Evolutionary conservation across 2,113 vertebrate species (phyloP).

Genomic region (Dermatemys mawii): DNA sequence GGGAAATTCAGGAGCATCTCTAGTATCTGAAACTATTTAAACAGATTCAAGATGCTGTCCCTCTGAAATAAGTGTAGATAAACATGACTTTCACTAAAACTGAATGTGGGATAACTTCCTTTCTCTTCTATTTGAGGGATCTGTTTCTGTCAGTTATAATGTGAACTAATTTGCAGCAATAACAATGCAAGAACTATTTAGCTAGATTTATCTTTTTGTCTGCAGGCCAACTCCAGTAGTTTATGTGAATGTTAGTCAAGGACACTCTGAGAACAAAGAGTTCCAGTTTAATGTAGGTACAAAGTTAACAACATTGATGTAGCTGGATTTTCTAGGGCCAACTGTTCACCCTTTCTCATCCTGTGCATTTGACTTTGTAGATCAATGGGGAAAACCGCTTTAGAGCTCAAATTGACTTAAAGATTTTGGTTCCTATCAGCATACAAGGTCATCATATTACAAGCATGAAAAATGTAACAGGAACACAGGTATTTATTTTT

Average conservation of each 20-base stretch:
- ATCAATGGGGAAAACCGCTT: slow-evolving; percentile 67
- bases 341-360: not conserved
- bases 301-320: not conserved
- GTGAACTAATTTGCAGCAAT: not conserved
- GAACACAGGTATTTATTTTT: slow-evolving; percentile 54
- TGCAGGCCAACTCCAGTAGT: slow-evolving; percentile 49
- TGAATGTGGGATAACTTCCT: not conserved
- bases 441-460: not conserved
- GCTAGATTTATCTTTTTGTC: not conserved
- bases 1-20: not conserved
- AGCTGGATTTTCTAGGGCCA: not conserved
- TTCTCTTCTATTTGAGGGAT: not conserved
- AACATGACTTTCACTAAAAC: not conserved
- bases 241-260: slow-evolving; percentile 39
- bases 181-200: not conserved
- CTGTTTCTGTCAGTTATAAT: not conserved
- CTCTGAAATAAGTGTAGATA: not conserved
- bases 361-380: slow-evolving; percentile 43
- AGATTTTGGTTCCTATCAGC: slow-evolving; percentile 64
- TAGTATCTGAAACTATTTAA: not conserved
- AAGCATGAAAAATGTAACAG: slow-evolving; percentile 36
- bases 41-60: not conserved
- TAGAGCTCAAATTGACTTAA: slow-evolving; percentile 48
- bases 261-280: slow-evolving; percentile 38
- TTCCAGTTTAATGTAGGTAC: slow-evolving; percentile 60